Evolutionary conservation across 2,113 vertebrate genomes (phyloP).

Genomic region (Pardalotus punctatus): DNA sequence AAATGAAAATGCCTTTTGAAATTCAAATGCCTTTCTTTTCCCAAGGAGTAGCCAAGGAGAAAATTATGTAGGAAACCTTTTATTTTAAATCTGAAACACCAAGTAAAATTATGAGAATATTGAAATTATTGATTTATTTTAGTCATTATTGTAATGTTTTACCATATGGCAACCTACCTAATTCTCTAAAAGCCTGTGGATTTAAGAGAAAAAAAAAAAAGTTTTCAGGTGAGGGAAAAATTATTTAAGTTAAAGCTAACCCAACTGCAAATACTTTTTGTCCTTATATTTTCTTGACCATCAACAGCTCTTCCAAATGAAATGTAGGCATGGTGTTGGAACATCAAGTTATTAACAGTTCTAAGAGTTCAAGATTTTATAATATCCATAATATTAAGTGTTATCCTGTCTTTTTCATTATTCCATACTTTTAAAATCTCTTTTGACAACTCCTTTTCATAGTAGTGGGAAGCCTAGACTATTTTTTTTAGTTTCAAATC

Average conservation of each 20-base stretch:
- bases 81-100: not conserved
- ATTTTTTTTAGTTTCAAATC: not conserved
- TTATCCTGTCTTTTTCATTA: not conserved
- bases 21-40: not conserved
- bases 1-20: not conserved
- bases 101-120: not conserved
- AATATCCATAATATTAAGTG: not conserved
- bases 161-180: not conserved
- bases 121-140: not conserved
- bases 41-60: not conserved
- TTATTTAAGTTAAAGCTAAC: not conserved
- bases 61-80: not conserved
- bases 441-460: not conserved
- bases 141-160: not conserved
- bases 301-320: not conserved
- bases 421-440: not conserved
- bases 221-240: not conserved
- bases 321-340: not conserved
- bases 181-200: not conserved
- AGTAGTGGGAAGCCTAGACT: not conserved
- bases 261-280: not conserved
- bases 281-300: not conserved
- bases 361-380: not conserved
- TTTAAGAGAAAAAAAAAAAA: not conserved
- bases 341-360: not conserved